Evolutionary conservation across 2,797 vertebrate species (phyloP), one percentile per base, ranked within the genome.

Genomic region (Sparus aurata): DNA sequence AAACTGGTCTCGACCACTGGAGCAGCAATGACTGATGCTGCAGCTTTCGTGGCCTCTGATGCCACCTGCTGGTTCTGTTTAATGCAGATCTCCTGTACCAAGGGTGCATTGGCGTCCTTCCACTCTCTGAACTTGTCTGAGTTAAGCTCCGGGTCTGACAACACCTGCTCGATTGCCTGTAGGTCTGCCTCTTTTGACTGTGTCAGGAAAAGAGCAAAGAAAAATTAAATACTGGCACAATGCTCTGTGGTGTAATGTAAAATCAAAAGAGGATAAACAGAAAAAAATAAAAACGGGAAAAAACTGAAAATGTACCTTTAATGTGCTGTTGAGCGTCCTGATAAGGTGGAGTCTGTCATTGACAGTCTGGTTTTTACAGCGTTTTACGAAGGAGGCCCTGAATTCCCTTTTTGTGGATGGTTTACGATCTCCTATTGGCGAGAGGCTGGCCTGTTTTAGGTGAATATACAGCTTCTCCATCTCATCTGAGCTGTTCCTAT

Each of bases 401-500:
- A 98, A 96, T 82, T 99, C 98, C 86, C 96, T 96, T 91, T 97
- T 98, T 0, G 98, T 97, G 43, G 98, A 98, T 61, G 97, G 97
- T 41, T 97, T 96, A 5, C 97, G 95, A 64, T 97, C 96, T 67
- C 98, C 98, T 30, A 97, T 96, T n/a, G 98, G 98, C 63, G 98
- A 99, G 6, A 99, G 93, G 77, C 97, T 98, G 50, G 98, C 98
- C 90, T 97, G 94, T 83, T 99, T 98, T 81, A 99, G 86, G 3
- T 97, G 97, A 83, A 97, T 98, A 81, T 98, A 99, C 80, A 99
- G 94, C 87, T 94, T 94, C 86, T 99, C 97, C 98, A 99, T 98
- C 93, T 99, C 98, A 90, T 99, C 98, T 67, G 96, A 94, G 76
- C 70, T 50, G 54, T 50, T 85, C 23, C 77, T 88, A 23, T 50